Percentiles rank a stretch among this genome's conserved stretches.
Conservation (phyloP, 2,888 invertebrate species). For the Pyrrhosoma nymphula region DNA sequence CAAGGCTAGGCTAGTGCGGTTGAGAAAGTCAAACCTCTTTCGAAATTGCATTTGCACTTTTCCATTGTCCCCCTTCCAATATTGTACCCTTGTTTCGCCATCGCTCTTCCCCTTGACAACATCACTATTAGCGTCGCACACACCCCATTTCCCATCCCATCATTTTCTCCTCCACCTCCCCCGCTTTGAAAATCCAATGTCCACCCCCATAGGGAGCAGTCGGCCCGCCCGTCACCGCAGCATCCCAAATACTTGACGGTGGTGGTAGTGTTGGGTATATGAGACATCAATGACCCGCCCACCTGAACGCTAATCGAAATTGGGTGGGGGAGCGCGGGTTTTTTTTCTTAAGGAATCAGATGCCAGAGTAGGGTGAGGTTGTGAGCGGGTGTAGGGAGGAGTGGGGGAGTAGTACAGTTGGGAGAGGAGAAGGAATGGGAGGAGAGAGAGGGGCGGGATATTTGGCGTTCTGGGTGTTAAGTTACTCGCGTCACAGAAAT, state of each 20-base stretch:
- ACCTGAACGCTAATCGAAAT: too few relatives aligned
- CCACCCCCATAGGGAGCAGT: too few relatives aligned
- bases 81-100: neutral
- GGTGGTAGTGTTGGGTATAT: too few relatives aligned
- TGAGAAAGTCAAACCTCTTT: neutral
- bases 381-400: neutral
- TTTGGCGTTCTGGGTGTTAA: constrained; percentile 20
- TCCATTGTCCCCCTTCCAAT: neutral
- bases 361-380: neutral
- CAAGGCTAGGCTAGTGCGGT: neutral
- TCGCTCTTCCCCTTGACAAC: neutral
- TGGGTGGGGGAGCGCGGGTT: too few relatives aligned
- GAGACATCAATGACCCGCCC: too few relatives aligned
- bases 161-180: neutral
- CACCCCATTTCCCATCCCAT: neutral
- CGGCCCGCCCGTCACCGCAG: too few relatives aligned
- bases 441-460: neutral
- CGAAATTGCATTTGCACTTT: neutral
- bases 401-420: neutral
- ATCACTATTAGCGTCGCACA: neutral
- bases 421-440: neutral
- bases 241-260: too few relatives aligned
- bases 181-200: too few relatives aligned
- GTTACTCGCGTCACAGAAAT: constrained; percentile 19
- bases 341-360: too few relatives aligned